Percentiles rank a stretch among this genome's conserved stretches.
These are phyloP conservation scores for Cebidichthys violaceus DNA, from an alignment of 2,113 vertebrate genomes.

Conservation along the genomic window DNA sequence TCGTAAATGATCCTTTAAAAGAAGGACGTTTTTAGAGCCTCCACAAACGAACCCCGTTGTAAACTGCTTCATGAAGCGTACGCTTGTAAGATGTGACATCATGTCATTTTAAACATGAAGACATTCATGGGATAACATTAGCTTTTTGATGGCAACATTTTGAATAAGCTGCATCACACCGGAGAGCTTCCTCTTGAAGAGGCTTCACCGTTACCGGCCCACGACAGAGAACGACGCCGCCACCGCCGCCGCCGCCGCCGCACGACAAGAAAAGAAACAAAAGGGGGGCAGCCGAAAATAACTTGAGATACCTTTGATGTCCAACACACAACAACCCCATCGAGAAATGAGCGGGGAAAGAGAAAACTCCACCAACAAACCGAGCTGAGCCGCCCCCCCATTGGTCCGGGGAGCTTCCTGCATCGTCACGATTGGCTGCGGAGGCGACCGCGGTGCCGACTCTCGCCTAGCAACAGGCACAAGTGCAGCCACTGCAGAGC, in stretches of 20 bases:
- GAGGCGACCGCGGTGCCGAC: constrained; percentile 29
- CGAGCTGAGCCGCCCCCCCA: constrained; percentile 15
- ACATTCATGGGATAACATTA: background rate
- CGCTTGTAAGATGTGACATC: background rate
- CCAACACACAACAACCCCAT: constrained; percentile 39
- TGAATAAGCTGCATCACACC: background rate
- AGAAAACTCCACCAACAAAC: background rate
- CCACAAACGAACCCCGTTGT: background rate
- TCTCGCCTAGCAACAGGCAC: constrained; percentile 78
- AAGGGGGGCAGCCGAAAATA: constrained; percentile 7
- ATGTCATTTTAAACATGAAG: background rate
- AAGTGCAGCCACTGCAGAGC: constrained; percentile 46
- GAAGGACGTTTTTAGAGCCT: background rate
- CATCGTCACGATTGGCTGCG: constrained; percentile 50
- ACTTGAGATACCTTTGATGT: constrained; percentile 51
- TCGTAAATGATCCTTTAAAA: background rate
- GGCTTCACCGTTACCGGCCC: constrained; percentile 1
- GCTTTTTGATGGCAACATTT: background rate
- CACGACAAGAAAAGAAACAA: background rate
- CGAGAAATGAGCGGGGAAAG: constrained; percentile 40
- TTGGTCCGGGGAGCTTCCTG: constrained; percentile 57
- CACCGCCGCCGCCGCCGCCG: background rate
- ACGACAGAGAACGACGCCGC: background rate
- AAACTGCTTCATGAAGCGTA: background rate
- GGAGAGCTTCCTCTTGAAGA: no score